Base-by-base conservation (phyloP, 2,113 vertebrate genomes). In the Loxodonta africana region DNA sequence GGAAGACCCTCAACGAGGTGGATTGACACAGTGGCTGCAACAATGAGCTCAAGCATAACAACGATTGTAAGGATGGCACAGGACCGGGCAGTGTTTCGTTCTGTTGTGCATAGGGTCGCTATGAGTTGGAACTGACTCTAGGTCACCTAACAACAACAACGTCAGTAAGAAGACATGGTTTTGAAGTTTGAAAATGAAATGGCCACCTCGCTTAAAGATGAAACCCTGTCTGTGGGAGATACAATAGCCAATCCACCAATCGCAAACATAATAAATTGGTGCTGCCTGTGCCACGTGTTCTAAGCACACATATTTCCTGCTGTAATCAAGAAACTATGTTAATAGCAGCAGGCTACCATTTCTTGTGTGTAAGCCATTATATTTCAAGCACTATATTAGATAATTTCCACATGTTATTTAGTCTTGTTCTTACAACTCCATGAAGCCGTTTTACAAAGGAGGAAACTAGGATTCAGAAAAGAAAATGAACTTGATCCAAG, bases 101-200 rank as follows among this genome's bases (percentile, higher is more conserved):
- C 37, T 37, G 37, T 37, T 37, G 37, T 37, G 37, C 37, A 37
- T 37, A 37, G 37, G 37, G 37, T 37, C 37, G 37, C 37, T 37
- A 37, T 37, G 37, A 37, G 37, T 37, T 37, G 37, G 37, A 37
- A 37, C 37, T 37, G 37, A 37, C 37, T 37, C 37, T 37, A 37
- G 37, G 37, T 37, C 37, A 37, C 37, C 37, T 37, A 37, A 37
- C 37, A 37, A 37, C 37, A 37, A 37, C 37, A 37, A 37, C 37
- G 26, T 30, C 23, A 88, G 48, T 4, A 74, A 77, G 48, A 71
- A 44, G n/a, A 57, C 23, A 88, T 62, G 3, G 48, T 33, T 84
- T 74, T 91, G 60, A 95, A 91, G 37, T 88, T 88, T 60, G 44
- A 67, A 88, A 91, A 88, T 4, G 14, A 74, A 95, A 90, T 48